phyloP scores from a whole-genome alignment of 2,113 vertebrate genomes.

The Plectropomus leopardus region DNA sequence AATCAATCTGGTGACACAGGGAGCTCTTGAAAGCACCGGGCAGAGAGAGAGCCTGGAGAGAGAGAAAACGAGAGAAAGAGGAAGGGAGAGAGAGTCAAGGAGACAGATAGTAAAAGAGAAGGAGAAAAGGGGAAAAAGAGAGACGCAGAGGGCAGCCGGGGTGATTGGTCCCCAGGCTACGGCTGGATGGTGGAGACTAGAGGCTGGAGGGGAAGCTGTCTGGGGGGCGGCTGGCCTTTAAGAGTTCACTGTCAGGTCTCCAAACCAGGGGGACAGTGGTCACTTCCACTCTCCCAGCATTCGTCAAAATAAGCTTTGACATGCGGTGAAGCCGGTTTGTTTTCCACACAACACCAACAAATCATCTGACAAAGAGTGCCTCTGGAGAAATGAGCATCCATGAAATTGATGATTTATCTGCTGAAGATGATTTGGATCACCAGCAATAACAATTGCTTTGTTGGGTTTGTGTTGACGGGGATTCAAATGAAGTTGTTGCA shows the following conservation, averaged over 20 bases:
- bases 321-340: slow-evolving; percentile 10
- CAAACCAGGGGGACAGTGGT: slow-evolving; percentile 53
- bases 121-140: slow-evolving; percentile 51
- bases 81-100: slow-evolving; percentile 39
- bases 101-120: slow-evolving; percentile 70
- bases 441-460: slow-evolving; percentile 23
- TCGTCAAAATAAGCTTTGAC: slow-evolving; percentile 1
- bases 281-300: slow-evolving; percentile 56
- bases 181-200: slow-evolving; percentile 71
- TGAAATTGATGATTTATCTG: slow-evolving; percentile 35
- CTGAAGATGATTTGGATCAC: slow-evolving; percentile 11
- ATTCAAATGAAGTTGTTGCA: neutral
- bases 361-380: slow-evolving; percentile 9
- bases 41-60: slow-evolving; percentile 77
- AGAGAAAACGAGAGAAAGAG: slow-evolving; percentile 69
- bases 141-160: slow-evolving; percentile 78
- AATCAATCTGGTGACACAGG: slow-evolving; percentile 91
- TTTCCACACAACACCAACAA: slow-evolving; percentile 33
- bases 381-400: slow-evolving; percentile 10
- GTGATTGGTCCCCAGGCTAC: slow-evolving; percentile 80
- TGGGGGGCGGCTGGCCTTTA: slow-evolving; percentile 78
- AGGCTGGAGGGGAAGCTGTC: slow-evolving; percentile 74
- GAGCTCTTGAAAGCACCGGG: slow-evolving; percentile 86
- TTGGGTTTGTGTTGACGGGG: slow-evolving; percentile 25
- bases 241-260: slow-evolving; percentile 83